Percentiles rank a stretch among this genome's conserved stretches.
Evolutionary conservation across 2,888 invertebrate genomes (phyloP).

Genomic region (Pristionchus exspectatus): DNA sequence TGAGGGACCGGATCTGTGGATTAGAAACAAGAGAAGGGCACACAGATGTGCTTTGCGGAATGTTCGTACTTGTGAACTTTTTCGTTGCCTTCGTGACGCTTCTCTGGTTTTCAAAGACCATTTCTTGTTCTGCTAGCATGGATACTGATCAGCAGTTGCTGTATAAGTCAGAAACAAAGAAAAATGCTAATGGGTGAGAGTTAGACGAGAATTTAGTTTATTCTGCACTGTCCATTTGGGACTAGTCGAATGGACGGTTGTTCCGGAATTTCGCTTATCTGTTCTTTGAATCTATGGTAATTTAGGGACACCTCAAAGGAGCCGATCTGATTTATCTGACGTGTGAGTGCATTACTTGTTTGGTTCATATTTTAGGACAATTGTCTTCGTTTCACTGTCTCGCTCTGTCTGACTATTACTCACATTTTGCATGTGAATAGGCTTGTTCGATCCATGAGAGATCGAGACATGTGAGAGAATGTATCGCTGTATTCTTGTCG

Average conservation of each 20-base stretch:
- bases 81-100: background rate
- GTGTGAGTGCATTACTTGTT: background rate
- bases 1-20: slow-evolving; percentile 37
- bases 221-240: too few species aligned
- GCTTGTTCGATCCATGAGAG: background rate
- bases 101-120: too few species aligned
- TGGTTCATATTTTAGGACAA: background rate
- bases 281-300: background rate
- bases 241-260: too few species aligned
- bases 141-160: too few species aligned
- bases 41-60: background rate
- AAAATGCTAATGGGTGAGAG: too few species aligned
- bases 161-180: too few species aligned
- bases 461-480: background rate
- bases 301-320: background rate
- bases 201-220: background rate
- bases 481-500: background rate
- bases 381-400: too few species aligned
- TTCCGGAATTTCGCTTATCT: slow-evolving; percentile 12
- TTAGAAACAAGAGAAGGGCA: slow-evolving; percentile 40
- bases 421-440: background rate
- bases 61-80: background rate
- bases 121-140: too few species aligned
- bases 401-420: too few species aligned
- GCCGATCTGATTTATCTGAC: background rate